A percentile compares a stretch with the other conserved stretches of the same genome.
Conservation (phyloP, 2,113 vertebrate species). For the Donacobius atricapilla region DNA sequence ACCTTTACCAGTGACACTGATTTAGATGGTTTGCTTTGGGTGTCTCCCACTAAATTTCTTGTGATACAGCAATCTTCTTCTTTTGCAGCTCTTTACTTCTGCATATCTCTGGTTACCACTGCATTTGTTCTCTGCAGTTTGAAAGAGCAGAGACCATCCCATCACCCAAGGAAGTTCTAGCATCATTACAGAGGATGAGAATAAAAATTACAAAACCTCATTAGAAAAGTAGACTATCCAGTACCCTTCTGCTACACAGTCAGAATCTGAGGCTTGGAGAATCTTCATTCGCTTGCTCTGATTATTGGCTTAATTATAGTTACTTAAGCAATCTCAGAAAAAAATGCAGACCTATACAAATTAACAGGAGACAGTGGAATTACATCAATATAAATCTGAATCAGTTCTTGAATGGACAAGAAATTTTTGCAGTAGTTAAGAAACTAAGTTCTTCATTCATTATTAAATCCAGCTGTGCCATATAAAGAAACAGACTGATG, state of each 20-base stretch:
- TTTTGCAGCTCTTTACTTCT: neutral
- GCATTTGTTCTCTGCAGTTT: neutral
- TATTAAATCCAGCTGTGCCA: neutral
- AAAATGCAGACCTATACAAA: neutral
- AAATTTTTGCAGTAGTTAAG: neutral
- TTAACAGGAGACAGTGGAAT: neutral
- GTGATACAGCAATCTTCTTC: neutral
- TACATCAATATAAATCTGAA: neutral
- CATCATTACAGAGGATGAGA: neutral
- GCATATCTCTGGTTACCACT: neutral
- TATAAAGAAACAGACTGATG: slow-evolving; percentile 4
- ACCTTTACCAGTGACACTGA: neutral
- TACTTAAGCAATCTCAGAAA: neutral
- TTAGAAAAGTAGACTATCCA: neutral
- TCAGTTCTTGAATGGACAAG: neutral
- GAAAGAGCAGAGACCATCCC: neutral
- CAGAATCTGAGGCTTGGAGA: neutral
- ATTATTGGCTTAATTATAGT: neutral
- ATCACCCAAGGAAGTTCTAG: neutral
- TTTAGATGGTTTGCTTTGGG: neutral
- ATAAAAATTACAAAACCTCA: neutral
- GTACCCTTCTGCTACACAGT: neutral
- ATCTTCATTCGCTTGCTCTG: neutral
- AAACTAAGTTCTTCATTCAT: neutral
- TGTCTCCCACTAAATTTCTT: neutral